A percentile compares a stretch with the other conserved stretches of the same genome.
phyloP scores from a whole-genome alignment of 2,113 vertebrate genomes.

The Paralichthys olivaceus region DNA sequence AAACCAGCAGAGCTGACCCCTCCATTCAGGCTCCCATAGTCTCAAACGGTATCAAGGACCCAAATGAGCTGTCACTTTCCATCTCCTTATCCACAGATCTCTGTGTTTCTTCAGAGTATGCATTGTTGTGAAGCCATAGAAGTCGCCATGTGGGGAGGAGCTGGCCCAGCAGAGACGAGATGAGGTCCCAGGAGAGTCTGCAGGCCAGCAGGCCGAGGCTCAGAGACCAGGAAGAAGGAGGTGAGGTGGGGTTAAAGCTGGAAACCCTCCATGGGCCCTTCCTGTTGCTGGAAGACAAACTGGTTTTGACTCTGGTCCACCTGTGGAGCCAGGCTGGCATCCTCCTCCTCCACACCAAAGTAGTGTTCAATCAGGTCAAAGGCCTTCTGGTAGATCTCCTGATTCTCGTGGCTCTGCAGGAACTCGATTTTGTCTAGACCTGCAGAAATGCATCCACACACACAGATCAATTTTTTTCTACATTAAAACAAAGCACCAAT shows the following conservation, averaged over 20 bases:
- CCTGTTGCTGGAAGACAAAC: conserved; percentile 91
- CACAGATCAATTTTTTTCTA: not conserved
- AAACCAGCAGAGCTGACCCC: not conserved
- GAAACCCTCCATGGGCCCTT: conserved; percentile 92
- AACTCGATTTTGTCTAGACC: conserved; percentile 98
- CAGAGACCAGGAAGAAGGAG: not conserved
- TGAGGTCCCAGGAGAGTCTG: not conserved
- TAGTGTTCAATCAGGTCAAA: conserved; percentile 98
- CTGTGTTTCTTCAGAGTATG: conserved; percentile 7
- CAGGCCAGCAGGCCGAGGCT: conserved; percentile 9
- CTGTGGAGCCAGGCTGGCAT: conserved; percentile 88
- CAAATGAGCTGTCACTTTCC: not conserved
- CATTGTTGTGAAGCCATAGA: conserved; percentile 1
- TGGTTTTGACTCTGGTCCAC: conserved; percentile 92
- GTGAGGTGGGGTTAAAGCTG: conserved; percentile 83
- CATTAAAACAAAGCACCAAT: not conserved
- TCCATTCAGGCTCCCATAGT: not conserved
- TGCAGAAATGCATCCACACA: conserved; percentile 75
- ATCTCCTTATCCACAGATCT: conserved; percentile 32
- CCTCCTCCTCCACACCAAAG: conserved; percentile 93
- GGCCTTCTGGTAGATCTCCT: conserved; percentile 99
- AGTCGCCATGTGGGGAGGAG: conserved; percentile 1
- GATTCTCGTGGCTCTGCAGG: conserved; percentile 97
- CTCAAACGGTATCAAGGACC: conserved; percentile 9
- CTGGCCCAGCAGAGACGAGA: conserved; percentile 11